A percentile compares a stretch with the other conserved stretches of the same genome.
These are phyloP conservation scores for Notamacropus eugenii DNA, from an alignment of 2,797 vertebrate genomes.

Conservation along the genomic window DNA sequence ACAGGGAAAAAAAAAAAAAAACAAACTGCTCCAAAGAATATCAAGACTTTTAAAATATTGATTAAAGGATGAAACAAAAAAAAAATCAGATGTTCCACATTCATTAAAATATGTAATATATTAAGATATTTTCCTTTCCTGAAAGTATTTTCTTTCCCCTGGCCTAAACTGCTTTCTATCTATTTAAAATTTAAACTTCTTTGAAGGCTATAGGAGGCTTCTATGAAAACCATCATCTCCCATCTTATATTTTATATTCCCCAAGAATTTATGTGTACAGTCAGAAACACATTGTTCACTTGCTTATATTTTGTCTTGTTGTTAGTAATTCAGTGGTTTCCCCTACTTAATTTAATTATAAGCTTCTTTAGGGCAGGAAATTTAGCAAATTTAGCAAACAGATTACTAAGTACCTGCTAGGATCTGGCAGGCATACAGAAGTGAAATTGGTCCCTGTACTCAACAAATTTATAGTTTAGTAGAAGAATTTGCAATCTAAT, in stretches of 20 bases:
- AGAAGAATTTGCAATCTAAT: neutral
- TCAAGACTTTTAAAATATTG: neutral
- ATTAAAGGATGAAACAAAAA: neutral
- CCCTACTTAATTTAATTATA: constrained; percentile 7
- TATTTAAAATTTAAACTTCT: neutral
- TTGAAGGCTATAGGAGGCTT: neutral
- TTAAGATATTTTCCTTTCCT: neutral
- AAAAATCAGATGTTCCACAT: neutral
- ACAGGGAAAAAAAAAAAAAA: neutral
- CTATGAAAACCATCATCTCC: neutral
- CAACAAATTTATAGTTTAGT: neutral
- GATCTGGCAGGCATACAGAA: neutral
- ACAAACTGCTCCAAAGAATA: neutral
- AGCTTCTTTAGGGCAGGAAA: constrained; percentile 30
- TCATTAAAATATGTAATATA: neutral
- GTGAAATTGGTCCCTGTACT: neutral
- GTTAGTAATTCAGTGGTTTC: neutral
- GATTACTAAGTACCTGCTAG: neutral
- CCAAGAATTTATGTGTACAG: neutral
- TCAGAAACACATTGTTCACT: neutral
- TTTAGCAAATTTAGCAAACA: neutral
- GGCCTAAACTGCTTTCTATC: neutral
- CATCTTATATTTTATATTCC: neutral
- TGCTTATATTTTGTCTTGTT: neutral
- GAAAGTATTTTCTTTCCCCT: neutral